Conservation (phyloP, 2,113 vertebrate genomes). For the Tachysurus vachellii region DNA sequence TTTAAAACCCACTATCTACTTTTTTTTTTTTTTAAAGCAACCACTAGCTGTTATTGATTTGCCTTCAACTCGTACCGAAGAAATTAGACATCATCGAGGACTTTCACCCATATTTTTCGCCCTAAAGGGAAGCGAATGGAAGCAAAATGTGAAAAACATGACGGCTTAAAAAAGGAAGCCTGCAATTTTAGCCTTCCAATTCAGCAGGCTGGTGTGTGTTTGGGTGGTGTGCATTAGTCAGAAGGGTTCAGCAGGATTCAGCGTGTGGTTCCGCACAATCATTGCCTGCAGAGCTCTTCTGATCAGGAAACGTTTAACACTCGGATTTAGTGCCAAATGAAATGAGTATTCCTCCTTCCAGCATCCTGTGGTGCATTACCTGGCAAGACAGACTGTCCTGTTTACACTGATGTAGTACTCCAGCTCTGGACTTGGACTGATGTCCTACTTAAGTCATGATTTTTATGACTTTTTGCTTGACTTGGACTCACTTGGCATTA, state of each 20-base stretch:
- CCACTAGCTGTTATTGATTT: slow-evolving; percentile 20
- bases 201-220: background rate
- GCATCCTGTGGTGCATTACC: background rate
- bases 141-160: background rate
- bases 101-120: background rate
- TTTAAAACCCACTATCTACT: background rate
- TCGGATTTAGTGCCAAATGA: background rate
- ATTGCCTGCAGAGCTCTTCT: background rate
- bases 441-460: background rate
- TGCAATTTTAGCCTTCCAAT: slow-evolving; percentile 11
- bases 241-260: slow-evolving; percentile 1
- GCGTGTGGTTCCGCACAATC: background rate
- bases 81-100: slow-evolving; percentile 27
- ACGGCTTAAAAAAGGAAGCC: slow-evolving; percentile 16
- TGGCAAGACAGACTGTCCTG: background rate
- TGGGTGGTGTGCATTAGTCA: slow-evolving; percentile 26
- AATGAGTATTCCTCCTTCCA: background rate
- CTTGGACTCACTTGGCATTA: background rate
- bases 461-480: background rate
- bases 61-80: background rate
- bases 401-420: background rate
- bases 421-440: background rate
- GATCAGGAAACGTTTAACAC: slow-evolving; percentile 1
- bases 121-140: background rate
- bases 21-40: background rate